Percentiles rank a stretch among this genome's conserved stretches.
phyloP scores from a whole-genome alignment of 2,797 vertebrate species.

The Enteromius trimaculatus region DNA sequence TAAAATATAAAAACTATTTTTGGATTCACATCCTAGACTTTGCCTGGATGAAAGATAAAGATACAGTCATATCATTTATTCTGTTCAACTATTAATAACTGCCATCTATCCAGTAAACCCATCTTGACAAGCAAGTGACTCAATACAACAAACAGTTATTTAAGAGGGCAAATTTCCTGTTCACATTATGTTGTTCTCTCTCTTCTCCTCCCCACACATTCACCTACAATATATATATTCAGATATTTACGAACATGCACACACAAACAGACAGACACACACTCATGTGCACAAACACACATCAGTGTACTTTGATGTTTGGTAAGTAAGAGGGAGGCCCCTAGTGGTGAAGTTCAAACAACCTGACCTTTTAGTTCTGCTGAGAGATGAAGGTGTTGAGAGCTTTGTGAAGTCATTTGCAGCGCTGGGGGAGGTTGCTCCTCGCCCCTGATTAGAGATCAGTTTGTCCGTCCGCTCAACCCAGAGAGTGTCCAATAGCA shows the following conservation, averaged over 20 bases:
- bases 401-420: conserved; percentile 51
- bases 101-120: not conserved
- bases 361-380: conserved; percentile 73
- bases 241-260: not conserved
- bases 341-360: conserved; percentile 72
- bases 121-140: not conserved
- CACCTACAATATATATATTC: not conserved
- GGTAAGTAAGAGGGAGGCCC: conserved; percentile 64
- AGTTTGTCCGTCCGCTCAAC: not conserved
- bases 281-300: conserved; percentile 46
- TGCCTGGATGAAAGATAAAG: not conserved
- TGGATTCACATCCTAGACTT: not conserved
- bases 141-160: not conserved
- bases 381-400: conserved; percentile 57
- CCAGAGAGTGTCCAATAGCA: not conserved
- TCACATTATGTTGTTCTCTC: not conserved
- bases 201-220: not conserved
- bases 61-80: not conserved
- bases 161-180: not conserved
- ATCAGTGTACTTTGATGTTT: conserved; percentile 71
- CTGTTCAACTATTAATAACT: conserved; percentile 6
- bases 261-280: conserved; percentile 26
- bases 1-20: not conserved
- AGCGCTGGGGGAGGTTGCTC: conserved; percentile 23
- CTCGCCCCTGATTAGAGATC: conserved; percentile 39